A percentile compares a stretch with the other conserved stretches of the same genome.
Conservation (phyloP, 2,797 vertebrate genomes). For the Epinephelus awoara region DNA sequence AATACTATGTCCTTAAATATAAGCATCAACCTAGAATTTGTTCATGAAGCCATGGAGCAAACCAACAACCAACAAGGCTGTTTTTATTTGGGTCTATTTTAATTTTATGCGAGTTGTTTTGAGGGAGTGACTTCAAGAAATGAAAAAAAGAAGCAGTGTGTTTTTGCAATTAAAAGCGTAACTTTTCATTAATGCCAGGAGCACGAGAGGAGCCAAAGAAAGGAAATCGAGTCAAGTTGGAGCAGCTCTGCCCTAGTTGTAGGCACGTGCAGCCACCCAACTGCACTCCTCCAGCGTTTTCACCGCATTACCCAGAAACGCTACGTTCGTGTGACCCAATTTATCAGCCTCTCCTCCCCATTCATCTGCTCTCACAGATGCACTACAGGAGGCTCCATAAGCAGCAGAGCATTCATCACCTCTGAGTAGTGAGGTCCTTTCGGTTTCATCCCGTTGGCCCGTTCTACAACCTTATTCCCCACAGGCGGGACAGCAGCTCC, state of each 20-base stretch:
- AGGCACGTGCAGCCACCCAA: slow-evolving; percentile 69
- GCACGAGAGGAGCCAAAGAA: slow-evolving; percentile 7
- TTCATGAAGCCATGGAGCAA: background rate
- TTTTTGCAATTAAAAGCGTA: slow-evolving; percentile 31
- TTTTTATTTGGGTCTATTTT: slow-evolving; percentile 3
- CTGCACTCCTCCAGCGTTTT: slow-evolving; percentile 77
- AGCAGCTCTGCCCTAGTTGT: slow-evolving; percentile 72
- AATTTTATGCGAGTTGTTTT: slow-evolving; percentile 7
- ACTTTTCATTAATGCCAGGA: slow-evolving; percentile 43
- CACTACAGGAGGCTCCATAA: slow-evolving; percentile 71
- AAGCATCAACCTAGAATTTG: background rate
- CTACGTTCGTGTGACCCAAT: slow-evolving; percentile 78
- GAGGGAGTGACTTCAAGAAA: slow-evolving; percentile 20
- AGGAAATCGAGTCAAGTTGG: slow-evolving; percentile 40
- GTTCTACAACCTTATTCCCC: slow-evolving; percentile 57
- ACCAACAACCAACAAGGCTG: background rate
- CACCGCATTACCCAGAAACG: slow-evolving; percentile 82
- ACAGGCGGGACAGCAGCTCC: slow-evolving; percentile 65
- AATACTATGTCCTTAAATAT: background rate
- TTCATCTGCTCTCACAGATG: slow-evolving; percentile 84
- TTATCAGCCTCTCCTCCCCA: slow-evolving; percentile 79
- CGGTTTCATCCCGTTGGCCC: slow-evolving; percentile 60
- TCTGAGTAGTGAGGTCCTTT: slow-evolving; percentile 68
- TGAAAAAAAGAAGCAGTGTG: background rate
- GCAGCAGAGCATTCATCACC: slow-evolving; percentile 81